phyloP scores from a whole-genome alignment of 2,888 invertebrate species.

The Habroteleia sp. region DNA sequence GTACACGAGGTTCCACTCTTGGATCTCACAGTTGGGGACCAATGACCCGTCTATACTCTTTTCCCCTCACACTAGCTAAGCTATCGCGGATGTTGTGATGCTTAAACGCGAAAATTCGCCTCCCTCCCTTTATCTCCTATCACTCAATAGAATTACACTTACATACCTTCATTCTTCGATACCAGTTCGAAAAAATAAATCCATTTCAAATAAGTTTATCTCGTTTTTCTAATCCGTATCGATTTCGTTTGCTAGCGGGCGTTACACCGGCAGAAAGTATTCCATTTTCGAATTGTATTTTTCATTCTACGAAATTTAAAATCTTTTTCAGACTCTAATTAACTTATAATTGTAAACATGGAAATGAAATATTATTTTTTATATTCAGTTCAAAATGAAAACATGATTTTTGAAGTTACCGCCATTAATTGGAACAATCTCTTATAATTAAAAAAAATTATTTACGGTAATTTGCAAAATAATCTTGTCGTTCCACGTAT shows the following conservation, averaged over 20 bases:
- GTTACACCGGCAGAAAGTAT: not conserved
- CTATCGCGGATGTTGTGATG: conserved; percentile 58
- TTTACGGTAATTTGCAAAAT: too few relatives aligned
- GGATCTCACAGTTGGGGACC: conserved; percentile 61
- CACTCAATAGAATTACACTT: conserved; percentile 21
- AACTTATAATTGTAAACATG: too few relatives aligned
- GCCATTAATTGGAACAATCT: too few relatives aligned
- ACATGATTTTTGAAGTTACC: too few relatives aligned
- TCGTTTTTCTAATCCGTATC: conserved; percentile 2
- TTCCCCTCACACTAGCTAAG: conserved; percentile 48
- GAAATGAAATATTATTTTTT: too few relatives aligned
- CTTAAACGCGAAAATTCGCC: conserved; percentile 58
- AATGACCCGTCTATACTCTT: conserved; percentile 59
- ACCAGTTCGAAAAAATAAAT: conserved; percentile 31
- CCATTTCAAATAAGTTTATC: conserved; percentile 21
- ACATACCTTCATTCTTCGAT: conserved; percentile 15
- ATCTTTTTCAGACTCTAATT: too few relatives aligned
- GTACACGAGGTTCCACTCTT: conserved; percentile 63
- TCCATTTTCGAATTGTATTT: too few relatives aligned
- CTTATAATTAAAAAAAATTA: too few relatives aligned
- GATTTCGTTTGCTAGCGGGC: not conserved
- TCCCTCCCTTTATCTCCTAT: conserved; percentile 46
- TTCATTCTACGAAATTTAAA: too few relatives aligned
- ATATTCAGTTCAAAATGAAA: too few relatives aligned
- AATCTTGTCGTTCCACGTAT: too few relatives aligned